Conservation (phyloP, 2,888 invertebrate species). For the Apamea crenata region DNA sequence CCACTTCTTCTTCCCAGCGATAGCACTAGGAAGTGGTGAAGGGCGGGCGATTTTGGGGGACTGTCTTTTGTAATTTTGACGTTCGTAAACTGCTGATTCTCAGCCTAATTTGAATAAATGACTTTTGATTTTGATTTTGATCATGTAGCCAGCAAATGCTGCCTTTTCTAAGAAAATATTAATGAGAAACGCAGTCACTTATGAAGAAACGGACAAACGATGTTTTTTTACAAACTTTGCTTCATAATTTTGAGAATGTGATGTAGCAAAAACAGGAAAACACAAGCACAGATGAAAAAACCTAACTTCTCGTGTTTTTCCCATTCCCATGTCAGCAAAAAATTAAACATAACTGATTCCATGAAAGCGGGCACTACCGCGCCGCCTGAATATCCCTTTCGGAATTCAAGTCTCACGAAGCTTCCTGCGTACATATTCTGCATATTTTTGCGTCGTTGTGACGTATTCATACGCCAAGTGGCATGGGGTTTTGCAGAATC, state of each 20-base stretch:
- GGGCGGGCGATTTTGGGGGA: no score
- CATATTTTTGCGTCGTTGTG: constrained; percentile 45
- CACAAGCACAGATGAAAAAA: neutral
- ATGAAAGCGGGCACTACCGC: constrained; percentile 21
- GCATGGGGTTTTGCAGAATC: constrained; percentile 56
- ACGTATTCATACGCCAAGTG: constrained; percentile 63
- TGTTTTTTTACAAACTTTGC: neutral
- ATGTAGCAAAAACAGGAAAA: constrained; percentile 15
- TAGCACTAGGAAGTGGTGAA: no score
- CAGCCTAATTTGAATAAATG: no score
- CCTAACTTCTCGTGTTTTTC: constrained; percentile 11
- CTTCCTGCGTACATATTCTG: constrained; percentile 53
- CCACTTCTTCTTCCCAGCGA: no score
- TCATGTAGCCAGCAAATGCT: neutral
- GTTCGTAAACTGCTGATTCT: no score
- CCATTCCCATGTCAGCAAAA: constrained; percentile 19
- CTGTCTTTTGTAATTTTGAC: no score
- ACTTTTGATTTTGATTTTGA: no score
- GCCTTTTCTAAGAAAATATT: neutral
- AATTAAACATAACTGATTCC: constrained; percentile 23
- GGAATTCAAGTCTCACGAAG: constrained; percentile 38
- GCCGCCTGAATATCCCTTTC: constrained; percentile 44
- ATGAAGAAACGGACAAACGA: neutral
- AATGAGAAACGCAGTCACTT: constrained; percentile 17
- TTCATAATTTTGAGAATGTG: neutral